These are phyloP conservation scores for Epinephelus moara DNA, from an alignment of 2,113 vertebrate genomes.

Conservation along the genomic window DNA sequence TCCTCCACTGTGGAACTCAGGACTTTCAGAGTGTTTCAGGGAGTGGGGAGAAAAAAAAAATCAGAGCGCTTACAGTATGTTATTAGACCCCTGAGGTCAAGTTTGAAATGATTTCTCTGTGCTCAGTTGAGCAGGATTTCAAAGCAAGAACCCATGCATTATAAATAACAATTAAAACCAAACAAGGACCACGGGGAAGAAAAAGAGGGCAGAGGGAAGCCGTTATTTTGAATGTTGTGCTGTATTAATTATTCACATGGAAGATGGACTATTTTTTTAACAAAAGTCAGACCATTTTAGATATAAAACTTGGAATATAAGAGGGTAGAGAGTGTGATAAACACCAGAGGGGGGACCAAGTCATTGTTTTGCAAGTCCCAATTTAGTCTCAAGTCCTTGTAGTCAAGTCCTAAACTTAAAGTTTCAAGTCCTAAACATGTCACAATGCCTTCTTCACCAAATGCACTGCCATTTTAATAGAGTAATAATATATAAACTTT, in stretches of 20 bases:
- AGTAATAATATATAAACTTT: no score
- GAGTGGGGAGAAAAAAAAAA: conserved; percentile 27
- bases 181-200: conserved; percentile 35
- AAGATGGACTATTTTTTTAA: conserved; percentile 28
- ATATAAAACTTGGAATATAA: conserved; percentile 20
- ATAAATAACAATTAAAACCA: conserved; percentile 65
- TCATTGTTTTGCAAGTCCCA: no score
- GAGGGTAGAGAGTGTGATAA: not conserved
- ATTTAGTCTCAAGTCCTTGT: no score
- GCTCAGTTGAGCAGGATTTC: conserved; percentile 58
- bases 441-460: no score
- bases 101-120: conserved; percentile 60
- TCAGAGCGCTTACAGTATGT: conserved; percentile 34
- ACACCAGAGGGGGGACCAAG: not conserved
- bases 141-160: conserved; percentile 53
- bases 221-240: conserved; percentile 33
- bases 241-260: conserved; percentile 59
- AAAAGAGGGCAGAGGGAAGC: conserved; percentile 35
- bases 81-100: conserved; percentile 66
- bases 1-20: conserved; percentile 43
- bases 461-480: no score
- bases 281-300: conserved; percentile 10
- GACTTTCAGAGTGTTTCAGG: conserved; percentile 42
- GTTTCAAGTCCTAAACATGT: no score
- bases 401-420: no score